Base-by-base conservation (phyloP, 2,888 invertebrate species). In the Lasioglossum marginatum region DNA sequence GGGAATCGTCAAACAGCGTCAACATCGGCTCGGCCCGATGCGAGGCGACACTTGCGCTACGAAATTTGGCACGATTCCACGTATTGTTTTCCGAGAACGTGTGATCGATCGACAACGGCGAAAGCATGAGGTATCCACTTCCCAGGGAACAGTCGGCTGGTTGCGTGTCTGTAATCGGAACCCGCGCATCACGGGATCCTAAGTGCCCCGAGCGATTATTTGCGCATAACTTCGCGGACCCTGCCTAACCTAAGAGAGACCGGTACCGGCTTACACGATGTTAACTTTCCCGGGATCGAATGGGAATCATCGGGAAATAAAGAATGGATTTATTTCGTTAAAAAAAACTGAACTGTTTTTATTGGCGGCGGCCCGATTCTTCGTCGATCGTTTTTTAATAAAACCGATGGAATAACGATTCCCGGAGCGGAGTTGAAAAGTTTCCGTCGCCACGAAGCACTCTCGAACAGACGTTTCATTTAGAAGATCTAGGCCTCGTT, bases 91-190 rank as follows among this genome's bases (percentile, higher is more conserved):
- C 75, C 27, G 75, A 81, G 86, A 89, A 85, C 78, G 68, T 23
- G 34, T 37, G 68, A 68, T 68, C 34, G 85, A 74, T 82, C 82
- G 87, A 71, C 76, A 63, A 77, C 77, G 86, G 87, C 87, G 90
- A 91, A 90, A 86, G 81, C 88, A 77, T 37, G 70, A 63, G 80
- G 73, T 86, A 82, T 87, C 87, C 85, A 79, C 82, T 86, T 86
- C 84, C 73, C 85, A 85, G 66, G 70, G 82, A 82, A 86, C 85
- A 79, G 85, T 37, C 23, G 78, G 74, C 80, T 83, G 91, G 91
- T 93, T 91, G 93, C 93, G 93, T 93, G 93, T 89, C 88, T 89
- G 92, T 93, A 93, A 93, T 93, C 93, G 92, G 90, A 87, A 81
- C 72, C 86, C 88, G 92, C 88, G 89, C 91, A 93, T 85, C 80